Evolutionary conservation across 2,888 invertebrate species (phyloP).

Genomic region (Anagyrus pseudococci): DNA sequence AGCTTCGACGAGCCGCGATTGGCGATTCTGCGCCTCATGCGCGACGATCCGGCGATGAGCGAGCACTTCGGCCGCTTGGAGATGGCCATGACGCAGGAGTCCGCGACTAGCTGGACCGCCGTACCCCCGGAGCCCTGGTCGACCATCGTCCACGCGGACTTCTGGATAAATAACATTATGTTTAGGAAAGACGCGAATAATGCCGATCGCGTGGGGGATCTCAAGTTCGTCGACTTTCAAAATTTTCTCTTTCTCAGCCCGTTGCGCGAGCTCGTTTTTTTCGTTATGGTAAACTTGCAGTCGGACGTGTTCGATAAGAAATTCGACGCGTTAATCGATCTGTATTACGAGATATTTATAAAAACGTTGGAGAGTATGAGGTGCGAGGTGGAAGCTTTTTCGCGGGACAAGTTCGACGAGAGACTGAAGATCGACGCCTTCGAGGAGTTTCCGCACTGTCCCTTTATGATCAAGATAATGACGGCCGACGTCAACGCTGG

Average conservation of each 20-base stretch:
- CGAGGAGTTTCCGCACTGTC: conserved; percentile 48
- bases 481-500: conserved; percentile 39
- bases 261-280: conserved; percentile 65
- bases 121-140: conserved; percentile 61
- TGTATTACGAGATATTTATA: conserved; percentile 65
- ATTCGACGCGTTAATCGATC: conserved; percentile 63
- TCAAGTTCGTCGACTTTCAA: conserved; percentile 70
- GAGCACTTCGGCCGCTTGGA: conserved; percentile 35
- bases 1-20: conserved; percentile 43
- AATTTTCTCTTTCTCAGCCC: conserved; percentile 65
- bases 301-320: conserved; percentile 55
- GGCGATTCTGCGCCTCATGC: conserved; percentile 42
- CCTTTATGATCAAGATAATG: conserved; percentile 48
- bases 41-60: conserved; percentile 49
- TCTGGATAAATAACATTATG: conserved; percentile 71
- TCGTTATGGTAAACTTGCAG: conserved; percentile 65
- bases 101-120: conserved; percentile 24
- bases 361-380: conserved; percentile 58
- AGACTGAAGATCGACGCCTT: conserved; percentile 43
- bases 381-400: conserved; percentile 52
- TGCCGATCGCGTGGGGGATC: conserved; percentile 43
- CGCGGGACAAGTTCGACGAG: conserved; percentile 44
- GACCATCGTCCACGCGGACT: conserved; percentile 66
- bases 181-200: conserved; percentile 59
- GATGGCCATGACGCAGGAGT: not conserved